Base-by-base conservation (phyloP, 2,888 invertebrate genomes). In the Drosophila eohydei region DNA sequence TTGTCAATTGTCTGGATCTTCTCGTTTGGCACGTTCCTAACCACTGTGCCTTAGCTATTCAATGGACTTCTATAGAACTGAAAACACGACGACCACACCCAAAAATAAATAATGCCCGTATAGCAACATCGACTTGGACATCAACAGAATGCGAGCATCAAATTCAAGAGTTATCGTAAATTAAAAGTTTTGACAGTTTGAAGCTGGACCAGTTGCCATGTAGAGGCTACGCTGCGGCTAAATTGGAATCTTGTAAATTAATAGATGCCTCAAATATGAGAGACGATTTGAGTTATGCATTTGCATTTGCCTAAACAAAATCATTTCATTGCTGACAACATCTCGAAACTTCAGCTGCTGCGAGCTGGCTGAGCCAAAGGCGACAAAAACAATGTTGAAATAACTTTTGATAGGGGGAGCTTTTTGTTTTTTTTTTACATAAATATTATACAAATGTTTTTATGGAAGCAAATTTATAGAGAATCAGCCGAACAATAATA, bases 191-290 rank as follows among this genome's bases (percentile, higher is more conserved):
- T 65, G 89, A 88, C 89, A 88, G 70, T 67, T 80, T 74, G 30
- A 63, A 71, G 52, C 63, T 68, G 59, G 41, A 61, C 72, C 65
- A 59, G 78, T 75, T 78, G 57, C 82, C 82, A 60, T 81, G 43
- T 71, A 30, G 52, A 40, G 56, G 59, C 48, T 36, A 40, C 69
- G 69, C 60, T 34, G 62, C 41, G 32, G 52, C 84, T 67, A 68
- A 84, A 71, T 84, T 74, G 86, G 81, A 59, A 87, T 68, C 74
- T 74, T 67, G 74, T 57, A 79, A 83, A 84, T 87, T 84, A 89
- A 84, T 83, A 87, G 89, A 81, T 65, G 72, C 72, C 69, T 81
- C 61, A 12, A 40, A 70, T 86, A 71, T 77, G 80, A 86, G 58
- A 75, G 51, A 21, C 64, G 56, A 76, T 65, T 69, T 79, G 79